Conservation (phyloP, 2,888 invertebrate genomes). For the Gonocerus acuteangulatus region DNA sequence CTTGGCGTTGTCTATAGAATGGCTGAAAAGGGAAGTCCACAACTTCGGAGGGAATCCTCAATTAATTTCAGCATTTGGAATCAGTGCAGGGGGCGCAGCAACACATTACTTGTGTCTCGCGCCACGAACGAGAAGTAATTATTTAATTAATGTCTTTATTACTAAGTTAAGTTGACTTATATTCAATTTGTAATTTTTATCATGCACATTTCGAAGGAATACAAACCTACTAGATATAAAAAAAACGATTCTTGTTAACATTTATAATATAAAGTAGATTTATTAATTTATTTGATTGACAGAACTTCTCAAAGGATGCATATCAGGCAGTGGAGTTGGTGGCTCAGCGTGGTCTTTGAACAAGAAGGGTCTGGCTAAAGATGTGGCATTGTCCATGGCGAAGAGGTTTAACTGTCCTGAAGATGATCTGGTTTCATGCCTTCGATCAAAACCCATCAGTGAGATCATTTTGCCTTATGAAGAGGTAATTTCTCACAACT, state of each 20-base stretch:
- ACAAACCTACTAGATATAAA: too few relatives aligned
- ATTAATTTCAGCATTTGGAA: conserved; percentile 5
- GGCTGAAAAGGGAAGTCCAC: conserved; percentile 5
- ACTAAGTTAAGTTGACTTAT: too few relatives aligned
- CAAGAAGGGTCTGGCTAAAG: not conserved
- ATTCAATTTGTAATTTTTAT: too few relatives aligned
- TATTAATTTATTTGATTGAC: not conserved
- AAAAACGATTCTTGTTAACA: too few relatives aligned
- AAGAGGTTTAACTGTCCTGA: not conserved
- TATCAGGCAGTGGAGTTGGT: conserved; percentile 5
- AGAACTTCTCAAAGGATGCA: conserved; percentile 13
- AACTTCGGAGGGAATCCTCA: conserved; percentile 11
- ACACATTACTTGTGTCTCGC: conserved; percentile 6
- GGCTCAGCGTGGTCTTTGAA: conserved; percentile 5
- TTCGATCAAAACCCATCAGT: too few relatives aligned
- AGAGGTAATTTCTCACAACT: too few relatives aligned
- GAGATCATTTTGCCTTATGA: too few relatives aligned
- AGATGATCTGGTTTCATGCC: not conserved
- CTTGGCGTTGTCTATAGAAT: not conserved
- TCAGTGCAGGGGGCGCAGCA: conserved; percentile 14
- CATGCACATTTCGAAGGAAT: too few relatives aligned
- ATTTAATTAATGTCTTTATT: not conserved
- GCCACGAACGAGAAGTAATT: not conserved
- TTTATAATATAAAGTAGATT: too few relatives aligned
- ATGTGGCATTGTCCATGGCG: not conserved